Base-by-base conservation (phyloP, 2,888 invertebrate species). In the Drosophila colorata region DNA sequence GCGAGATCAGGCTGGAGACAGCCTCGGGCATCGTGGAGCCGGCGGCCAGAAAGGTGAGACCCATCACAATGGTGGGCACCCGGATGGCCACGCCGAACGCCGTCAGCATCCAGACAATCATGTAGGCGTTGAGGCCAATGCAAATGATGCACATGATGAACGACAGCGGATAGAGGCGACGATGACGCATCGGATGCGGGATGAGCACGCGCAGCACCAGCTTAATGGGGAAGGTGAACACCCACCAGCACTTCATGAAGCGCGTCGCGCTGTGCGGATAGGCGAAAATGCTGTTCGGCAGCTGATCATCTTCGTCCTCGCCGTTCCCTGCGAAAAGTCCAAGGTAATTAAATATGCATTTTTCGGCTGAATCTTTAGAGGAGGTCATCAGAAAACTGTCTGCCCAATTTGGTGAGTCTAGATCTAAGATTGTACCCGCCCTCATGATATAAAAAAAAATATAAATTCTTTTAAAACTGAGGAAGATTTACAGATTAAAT, bases 51-150 rank as follows among this genome's bases (percentile, higher is more conserved):
- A 98, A 96, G 0, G 98, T 98, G 87, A 98, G 95, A 2, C 98
- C 98, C 95, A 98, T 96, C 0, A 98, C 95, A 9, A 97, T 95
- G 81, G 97, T 97, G 0, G 97, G 96, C 49, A 98, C 96, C 4
- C 94, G 93, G 41, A 97, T 94, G 0, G 97, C 95, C 71, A 95
- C 94, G 28, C 98, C 98, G 74, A 98, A 95, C 4, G 96, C 94
- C 31, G 97, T 95, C 91, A 98, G 95, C 95, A 98, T 97, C 98
- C 98, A 98, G 0, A 98, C 96, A 25, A 97, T 96, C 56, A 97
- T 84, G 90, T 98, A 98, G 0, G 98, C 97, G 74, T 97, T 95
- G 1, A 93, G 91, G 2, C 96, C 98, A 71, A 98, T 97, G 95
- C 97, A 97, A 2, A 96, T 91, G 25, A 98, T 95, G 89, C 97